Evolutionary conservation across 2,888 invertebrate species (phyloP).

Genomic region (Agapostemon virescens): DNA sequence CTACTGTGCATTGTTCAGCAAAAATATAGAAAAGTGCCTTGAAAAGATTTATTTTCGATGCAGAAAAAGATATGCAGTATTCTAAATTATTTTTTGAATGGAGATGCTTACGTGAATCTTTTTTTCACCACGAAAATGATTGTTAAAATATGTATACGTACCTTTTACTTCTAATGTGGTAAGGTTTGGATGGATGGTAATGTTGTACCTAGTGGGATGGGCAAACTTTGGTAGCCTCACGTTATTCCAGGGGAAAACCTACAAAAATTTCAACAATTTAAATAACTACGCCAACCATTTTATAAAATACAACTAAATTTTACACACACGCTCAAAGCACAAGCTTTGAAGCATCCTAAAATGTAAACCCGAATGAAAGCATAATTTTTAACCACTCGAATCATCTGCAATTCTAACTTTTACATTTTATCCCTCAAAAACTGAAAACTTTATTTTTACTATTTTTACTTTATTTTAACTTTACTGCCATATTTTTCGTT

Average conservation of each 20-base stretch:
- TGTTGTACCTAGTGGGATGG: constrained; percentile 91
- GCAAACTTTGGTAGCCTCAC: constrained; percentile 89
- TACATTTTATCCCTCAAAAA: not conserved
- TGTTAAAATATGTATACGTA: constrained; percentile 71
- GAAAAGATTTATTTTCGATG: not conserved
- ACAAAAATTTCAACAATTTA: constrained; percentile 66
- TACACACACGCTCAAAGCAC: not conserved
- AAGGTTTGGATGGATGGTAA: constrained; percentile 95
- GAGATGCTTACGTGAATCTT: no score
- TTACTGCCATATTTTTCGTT: no score
- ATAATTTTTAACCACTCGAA: not conserved
- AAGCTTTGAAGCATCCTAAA: not conserved
- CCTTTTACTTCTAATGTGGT: constrained; percentile 94
- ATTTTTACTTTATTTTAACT: no score
- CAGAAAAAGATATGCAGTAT: not conserved
- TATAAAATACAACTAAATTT: not conserved
- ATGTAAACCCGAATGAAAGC: not conserved
- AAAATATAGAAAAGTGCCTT: not conserved
- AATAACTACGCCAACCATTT: not conserved
- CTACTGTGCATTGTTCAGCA: no score
- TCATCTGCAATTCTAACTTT: not conserved
- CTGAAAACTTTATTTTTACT: not conserved
- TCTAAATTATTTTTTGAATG: no score
- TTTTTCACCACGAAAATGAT: not conserved
- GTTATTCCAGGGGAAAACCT: constrained; percentile 89